These are phyloP conservation scores for Caenorhabditis afra DNA, from an alignment of 2,888 invertebrate genomes.

Conservation along the genomic window DNA sequence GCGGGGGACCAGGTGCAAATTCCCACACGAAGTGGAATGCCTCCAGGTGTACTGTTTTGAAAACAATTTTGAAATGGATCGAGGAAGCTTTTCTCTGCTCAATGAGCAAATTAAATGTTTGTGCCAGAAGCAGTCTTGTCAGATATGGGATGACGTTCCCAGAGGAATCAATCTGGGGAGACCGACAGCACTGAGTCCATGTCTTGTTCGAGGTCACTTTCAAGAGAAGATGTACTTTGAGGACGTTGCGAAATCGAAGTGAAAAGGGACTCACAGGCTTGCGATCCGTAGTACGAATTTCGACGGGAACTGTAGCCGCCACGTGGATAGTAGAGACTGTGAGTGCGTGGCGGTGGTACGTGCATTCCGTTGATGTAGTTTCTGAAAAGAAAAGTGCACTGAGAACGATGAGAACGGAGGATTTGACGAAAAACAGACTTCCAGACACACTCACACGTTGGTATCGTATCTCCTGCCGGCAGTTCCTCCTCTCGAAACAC, in stretches of 20 bases:
- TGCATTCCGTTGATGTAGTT: slow-evolving; percentile 59
- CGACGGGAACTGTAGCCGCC: slow-evolving; percentile 43
- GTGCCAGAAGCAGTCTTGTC: no score
- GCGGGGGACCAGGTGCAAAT: slow-evolving; percentile 34
- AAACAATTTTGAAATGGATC: neutral
- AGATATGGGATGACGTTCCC: neutral
- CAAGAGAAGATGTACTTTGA: neutral
- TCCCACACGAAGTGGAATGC: slow-evolving; percentile 21
- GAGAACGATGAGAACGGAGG: no score
- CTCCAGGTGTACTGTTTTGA: neutral
- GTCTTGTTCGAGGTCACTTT: slow-evolving; percentile 22
- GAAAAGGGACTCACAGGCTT: slow-evolving; percentile 65
- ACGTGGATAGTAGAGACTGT: slow-evolving; percentile 69
- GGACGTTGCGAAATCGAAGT: neutral
- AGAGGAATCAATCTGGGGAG: slow-evolving; percentile 9
- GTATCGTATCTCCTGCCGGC: slow-evolving; percentile 57
- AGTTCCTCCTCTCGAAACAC: slow-evolving; percentile 56
- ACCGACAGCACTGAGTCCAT: slow-evolving; percentile 12
- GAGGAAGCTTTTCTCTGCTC: neutral
- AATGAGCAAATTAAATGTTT: no score
- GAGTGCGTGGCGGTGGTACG: slow-evolving; percentile 60
- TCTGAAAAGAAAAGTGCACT: no score
- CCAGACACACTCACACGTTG: slow-evolving; percentile 47
- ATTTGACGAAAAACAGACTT: no score
- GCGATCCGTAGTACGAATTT: slow-evolving; percentile 66